Conservation (phyloP, 2,888 invertebrate genomes). For the Carcina quercana region DNA sequence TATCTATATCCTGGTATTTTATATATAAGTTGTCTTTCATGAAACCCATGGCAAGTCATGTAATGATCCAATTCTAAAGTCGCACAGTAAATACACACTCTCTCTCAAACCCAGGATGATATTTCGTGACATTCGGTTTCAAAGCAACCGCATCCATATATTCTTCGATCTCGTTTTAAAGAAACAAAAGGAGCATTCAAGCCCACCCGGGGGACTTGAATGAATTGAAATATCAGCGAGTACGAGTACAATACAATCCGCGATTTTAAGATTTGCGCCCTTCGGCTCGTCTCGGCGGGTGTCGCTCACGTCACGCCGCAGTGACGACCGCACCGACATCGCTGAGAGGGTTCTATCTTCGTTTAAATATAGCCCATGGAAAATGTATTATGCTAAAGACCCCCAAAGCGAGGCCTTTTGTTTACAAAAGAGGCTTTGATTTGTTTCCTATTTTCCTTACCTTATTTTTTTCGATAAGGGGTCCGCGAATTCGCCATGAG, state of each 20-base stretch:
- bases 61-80: too few species aligned
- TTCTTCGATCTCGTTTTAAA: constrained; percentile 21
- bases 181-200: constrained; percentile 52
- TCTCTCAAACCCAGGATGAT: background rate
- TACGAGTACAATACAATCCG: constrained; percentile 38
- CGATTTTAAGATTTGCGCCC: constrained; percentile 34
- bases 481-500: too few species aligned
- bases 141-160: constrained; percentile 28
- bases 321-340: too few species aligned
- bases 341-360: too few species aligned
- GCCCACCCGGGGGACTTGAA: constrained; percentile 29
- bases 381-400: constrained; percentile 14
- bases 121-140: background rate
- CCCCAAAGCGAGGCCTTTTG: constrained; percentile 1
- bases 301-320: constrained; percentile 10
- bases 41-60: too few species aligned
- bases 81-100: too few species aligned
- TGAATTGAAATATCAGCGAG: constrained; percentile 53
- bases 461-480: too few species aligned
- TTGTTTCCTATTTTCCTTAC: too few species aligned
- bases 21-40: too few species aligned
- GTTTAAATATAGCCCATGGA: constrained; percentile 29
- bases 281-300: constrained; percentile 6
- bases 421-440: background rate
- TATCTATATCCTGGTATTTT: too few species aligned